phyloP scores from a whole-genome alignment of 2,797 vertebrate species.

The Neostethus bicornis region DNA sequence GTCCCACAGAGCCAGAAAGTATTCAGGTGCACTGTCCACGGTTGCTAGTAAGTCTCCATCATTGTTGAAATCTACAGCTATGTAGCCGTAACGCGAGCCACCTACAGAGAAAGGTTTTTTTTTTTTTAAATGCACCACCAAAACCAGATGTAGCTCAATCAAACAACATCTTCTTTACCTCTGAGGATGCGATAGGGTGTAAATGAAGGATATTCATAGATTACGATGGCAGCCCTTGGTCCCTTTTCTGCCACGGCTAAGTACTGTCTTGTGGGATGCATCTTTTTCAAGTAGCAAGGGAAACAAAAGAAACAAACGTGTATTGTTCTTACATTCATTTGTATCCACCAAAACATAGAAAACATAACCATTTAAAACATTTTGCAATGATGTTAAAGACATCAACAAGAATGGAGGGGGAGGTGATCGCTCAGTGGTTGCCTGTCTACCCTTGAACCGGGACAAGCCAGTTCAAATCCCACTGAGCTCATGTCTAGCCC shows the following conservation, averaged over 20 bases:
- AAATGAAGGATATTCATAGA: conserved; percentile 89
- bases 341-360: background rate
- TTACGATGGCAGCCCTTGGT: conserved; percentile 82
- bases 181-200: conserved; percentile 84
- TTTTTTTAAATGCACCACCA: background rate
- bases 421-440: too few species aligned
- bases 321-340: background rate
- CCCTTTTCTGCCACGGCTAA: conserved; percentile 93
- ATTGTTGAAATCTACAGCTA: conserved; percentile 85
- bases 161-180: conserved; percentile 72
- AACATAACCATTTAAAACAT: too few species aligned
- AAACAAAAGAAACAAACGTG: background rate
- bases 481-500: too few species aligned
- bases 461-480: too few species aligned
- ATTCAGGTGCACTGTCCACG: conserved; percentile 86
- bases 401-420: too few species aligned
- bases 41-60: conserved; percentile 87
- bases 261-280: conserved; percentile 82
- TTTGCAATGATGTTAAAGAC: too few species aligned
- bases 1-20: conserved; percentile 91
- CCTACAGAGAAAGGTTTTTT: conserved; percentile 76
- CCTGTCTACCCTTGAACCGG: too few species aligned
- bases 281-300: conserved; percentile 73
- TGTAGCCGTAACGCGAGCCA: conserved; percentile 84
- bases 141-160: fast-evolving